Percentiles rank a stretch among this genome's conserved stretches.
phyloP scores from a whole-genome alignment of 2,113 vertebrate genomes.

The Dunckerocampus dactyliophorus region DNA sequence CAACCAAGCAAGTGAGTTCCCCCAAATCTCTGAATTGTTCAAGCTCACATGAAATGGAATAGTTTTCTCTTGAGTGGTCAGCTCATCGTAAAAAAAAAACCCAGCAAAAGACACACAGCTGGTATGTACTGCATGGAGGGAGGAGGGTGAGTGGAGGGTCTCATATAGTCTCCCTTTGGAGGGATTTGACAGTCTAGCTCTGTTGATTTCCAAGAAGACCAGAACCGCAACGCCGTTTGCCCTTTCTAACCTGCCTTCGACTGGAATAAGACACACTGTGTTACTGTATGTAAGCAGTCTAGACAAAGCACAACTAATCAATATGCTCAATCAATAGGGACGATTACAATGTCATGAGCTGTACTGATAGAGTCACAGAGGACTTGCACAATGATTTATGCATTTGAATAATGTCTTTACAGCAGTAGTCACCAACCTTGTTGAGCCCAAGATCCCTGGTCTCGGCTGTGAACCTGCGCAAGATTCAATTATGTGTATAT shows the following conservation, averaged over 20 bases:
- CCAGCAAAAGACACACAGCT: conserved; percentile 20
- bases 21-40: background rate
- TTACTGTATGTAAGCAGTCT: conserved; percentile 16
- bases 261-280: conserved; percentile 14
- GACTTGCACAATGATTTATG: too few species aligned
- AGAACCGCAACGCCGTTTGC: conserved; percentile 28
- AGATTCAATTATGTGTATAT: too few species aligned
- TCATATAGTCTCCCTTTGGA: conserved; percentile 36
- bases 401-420: too few species aligned
- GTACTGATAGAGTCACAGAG: background rate
- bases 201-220: conserved; percentile 11
- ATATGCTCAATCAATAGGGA: background rate
- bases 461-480: too few species aligned
- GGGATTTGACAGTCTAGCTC: conserved; percentile 38
- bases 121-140: too few species aligned
- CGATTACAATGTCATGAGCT: background rate
- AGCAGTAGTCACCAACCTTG: too few species aligned
- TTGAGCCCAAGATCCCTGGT: too few species aligned
- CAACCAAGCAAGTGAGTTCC: conserved; percentile 10
- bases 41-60: conserved; percentile 8
- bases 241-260: conserved; percentile 10
- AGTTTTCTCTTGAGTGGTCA: conserved; percentile 47
- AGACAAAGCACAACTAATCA: background rate
- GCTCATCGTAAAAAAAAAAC: conserved; percentile 16
- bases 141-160: too few species aligned